phyloP scores from a whole-genome alignment of 1,140 invertebrate species.

The Microplitis demolitor region DNA sequence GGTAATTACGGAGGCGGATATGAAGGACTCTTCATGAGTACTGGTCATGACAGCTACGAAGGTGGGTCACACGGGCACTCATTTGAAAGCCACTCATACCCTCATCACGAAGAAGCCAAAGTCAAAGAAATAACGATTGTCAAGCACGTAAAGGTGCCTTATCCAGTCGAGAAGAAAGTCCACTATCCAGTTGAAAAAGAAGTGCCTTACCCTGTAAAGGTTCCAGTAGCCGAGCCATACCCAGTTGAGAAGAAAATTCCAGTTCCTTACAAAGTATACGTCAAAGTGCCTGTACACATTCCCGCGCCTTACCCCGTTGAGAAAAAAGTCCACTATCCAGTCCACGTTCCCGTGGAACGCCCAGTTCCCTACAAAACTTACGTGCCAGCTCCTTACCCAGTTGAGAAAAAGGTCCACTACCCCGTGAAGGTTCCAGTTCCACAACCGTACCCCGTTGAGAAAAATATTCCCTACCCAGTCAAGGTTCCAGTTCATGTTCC shows the following conservation, averaged over 20 bases:
- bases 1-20: conserved; percentile 43
- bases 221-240: conserved; percentile 71
- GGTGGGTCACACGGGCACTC: conserved; percentile 18
- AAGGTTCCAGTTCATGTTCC: conserved; percentile 64
- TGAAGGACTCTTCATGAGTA: conserved; percentile 33
- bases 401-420: conserved; percentile 67
- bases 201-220: conserved; percentile 71
- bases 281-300: conserved; percentile 67
- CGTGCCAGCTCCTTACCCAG: conserved; percentile 69
- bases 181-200: conserved; percentile 70
- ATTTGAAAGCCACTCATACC: conserved; percentile 4
- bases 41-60: conserved; percentile 43
- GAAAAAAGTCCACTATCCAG: conserved; percentile 72
- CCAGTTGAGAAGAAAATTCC: conserved; percentile 74
- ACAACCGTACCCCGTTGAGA: conserved; percentile 63
- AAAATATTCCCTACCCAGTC: conserved; percentile 65
- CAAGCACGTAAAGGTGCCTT: conserved; percentile 71
- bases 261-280: conserved; percentile 69
- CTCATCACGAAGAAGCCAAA: conserved; percentile 58
- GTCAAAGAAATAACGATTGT: conserved; percentile 60
- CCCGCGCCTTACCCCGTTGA: conserved; percentile 73
- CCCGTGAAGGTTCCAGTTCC: conserved; percentile 65
- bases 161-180: conserved; percentile 67
- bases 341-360: conserved; percentile 70
- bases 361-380: conserved; percentile 70